Evolutionary conservation across 2,888 invertebrate species (phyloP).

Genomic region (Megastigmus dorsalis): DNA sequence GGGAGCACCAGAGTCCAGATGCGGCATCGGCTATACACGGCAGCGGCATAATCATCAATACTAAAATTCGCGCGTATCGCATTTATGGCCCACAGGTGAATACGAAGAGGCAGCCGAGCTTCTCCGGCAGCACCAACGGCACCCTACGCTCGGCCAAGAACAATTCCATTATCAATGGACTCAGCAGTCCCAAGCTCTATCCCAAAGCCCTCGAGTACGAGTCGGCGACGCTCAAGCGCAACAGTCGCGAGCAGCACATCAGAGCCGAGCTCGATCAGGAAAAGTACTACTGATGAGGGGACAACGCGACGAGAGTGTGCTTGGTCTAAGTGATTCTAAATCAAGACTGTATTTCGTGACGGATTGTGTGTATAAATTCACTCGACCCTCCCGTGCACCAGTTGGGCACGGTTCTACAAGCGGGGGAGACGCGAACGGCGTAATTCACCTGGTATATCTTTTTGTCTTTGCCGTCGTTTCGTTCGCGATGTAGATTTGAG

Average conservation of each 20-base stretch:
- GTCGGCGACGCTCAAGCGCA: slow-evolving; percentile 84
- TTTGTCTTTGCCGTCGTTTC: too few relatives aligned
- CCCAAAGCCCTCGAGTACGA: slow-evolving; percentile 86
- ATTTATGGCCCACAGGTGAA: slow-evolving; percentile 64
- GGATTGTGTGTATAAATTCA: too few relatives aligned
- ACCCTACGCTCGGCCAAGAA: slow-evolving; percentile 76
- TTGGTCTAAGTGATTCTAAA: too few relatives aligned
- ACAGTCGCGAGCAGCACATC: slow-evolving; percentile 80
- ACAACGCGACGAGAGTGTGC: neutral
- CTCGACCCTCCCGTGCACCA: too few relatives aligned
- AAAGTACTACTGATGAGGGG: slow-evolving; percentile 76
- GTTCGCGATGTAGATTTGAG: too few relatives aligned
- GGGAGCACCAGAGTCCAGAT: too few relatives aligned
- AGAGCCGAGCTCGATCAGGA: slow-evolving; percentile 81
- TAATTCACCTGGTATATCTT: too few relatives aligned
- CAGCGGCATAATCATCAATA: neutral
- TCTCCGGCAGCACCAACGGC: slow-evolving; percentile 78
- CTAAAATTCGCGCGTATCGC: neutral
- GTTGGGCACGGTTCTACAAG: too few relatives aligned
- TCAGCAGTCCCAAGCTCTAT: slow-evolving; percentile 80
- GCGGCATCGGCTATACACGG: too few relatives aligned
- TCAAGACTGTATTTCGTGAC: too few relatives aligned
- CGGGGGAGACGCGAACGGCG: too few relatives aligned
- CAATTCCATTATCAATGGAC: slow-evolving; percentile 75
- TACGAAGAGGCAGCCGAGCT: slow-evolving; percentile 82